A percentile compares a stretch with the other conserved stretches of the same genome.
Evolutionary conservation across 2,888 invertebrate genomes (phyloP).

Genomic region (Liposcelis brunnea): DNA sequence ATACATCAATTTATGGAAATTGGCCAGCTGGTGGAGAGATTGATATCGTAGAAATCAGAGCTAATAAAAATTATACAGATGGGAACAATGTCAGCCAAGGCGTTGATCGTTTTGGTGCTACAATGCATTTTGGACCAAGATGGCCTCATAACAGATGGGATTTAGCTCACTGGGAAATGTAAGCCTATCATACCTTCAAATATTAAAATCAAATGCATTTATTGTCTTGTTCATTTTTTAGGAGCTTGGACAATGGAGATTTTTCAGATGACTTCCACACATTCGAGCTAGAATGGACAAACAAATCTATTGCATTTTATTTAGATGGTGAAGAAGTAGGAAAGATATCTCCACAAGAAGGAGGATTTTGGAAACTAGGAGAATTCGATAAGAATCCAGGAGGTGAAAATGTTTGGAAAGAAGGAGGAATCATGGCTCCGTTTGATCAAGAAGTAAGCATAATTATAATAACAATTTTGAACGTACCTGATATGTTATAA

Average conservation of each 20-base stretch:
- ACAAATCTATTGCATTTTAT: constrained; percentile 18
- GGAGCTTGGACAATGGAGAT: constrained; percentile 23
- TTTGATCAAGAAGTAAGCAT: constrained; percentile 37
- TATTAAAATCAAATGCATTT: neutral
- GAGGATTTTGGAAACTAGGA: constrained; percentile 49
- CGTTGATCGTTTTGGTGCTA: constrained; percentile 29
- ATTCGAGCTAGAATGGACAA: constrained; percentile 50
- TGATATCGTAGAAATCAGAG: constrained; percentile 47
- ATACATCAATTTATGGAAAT: constrained; percentile 39
- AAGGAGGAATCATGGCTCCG: constrained; percentile 42
- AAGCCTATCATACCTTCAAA: constrained; percentile 13
- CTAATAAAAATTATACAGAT: constrained; percentile 32
- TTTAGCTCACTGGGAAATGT: constrained; percentile 30
- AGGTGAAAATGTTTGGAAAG: constrained; percentile 38
- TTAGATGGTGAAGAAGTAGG: constrained; percentile 36
- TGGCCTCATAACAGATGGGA: constrained; percentile 34
- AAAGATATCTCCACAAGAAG: constrained; percentile 31
- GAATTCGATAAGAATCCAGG: constrained; percentile 26
- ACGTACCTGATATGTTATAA: no score
- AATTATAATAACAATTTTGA: no score
- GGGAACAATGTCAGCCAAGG: constrained; percentile 11
- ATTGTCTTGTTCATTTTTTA: neutral
- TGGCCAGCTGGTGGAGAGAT: constrained; percentile 61
- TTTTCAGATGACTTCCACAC: constrained; percentile 41
- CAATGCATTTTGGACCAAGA: constrained; percentile 49